phyloP scores from a whole-genome alignment of 2,113 vertebrate species.

The Malurus cyaneus region DNA sequence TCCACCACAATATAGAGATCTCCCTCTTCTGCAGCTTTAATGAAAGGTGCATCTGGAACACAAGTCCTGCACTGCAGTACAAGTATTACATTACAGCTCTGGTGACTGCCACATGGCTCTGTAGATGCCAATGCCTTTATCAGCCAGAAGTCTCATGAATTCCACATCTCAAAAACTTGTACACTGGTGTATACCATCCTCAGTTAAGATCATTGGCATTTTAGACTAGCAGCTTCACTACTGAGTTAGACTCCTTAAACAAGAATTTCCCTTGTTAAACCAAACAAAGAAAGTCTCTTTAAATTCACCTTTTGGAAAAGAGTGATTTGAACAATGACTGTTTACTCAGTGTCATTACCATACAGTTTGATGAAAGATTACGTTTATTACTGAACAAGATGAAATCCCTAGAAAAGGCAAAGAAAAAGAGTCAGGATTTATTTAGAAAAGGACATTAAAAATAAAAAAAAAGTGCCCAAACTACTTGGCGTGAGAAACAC shows the following conservation, averaged over 20 bases:
- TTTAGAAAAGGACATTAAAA: background rate
- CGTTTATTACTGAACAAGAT: background rate
- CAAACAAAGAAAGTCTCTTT: background rate
- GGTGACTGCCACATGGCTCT: accelerated
- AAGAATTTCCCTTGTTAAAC: background rate
- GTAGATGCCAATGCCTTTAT: background rate
- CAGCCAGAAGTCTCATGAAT: background rate
- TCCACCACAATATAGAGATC: background rate
- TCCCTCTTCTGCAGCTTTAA: background rate
- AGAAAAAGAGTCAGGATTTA: background rate
- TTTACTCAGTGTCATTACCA: background rate
- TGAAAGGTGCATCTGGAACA: background rate
- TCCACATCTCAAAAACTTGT: background rate
- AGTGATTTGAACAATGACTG: background rate
- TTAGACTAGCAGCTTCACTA: background rate
- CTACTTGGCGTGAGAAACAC: slow-evolving; percentile 11
- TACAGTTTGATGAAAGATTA: background rate
- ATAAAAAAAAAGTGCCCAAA: background rate
- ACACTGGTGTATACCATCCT: background rate
- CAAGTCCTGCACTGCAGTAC: background rate
- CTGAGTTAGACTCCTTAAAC: background rate
- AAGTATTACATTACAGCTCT: background rate
- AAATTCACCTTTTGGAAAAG: background rate
- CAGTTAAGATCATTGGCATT: background rate
- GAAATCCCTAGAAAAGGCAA: background rate